Evolutionary conservation across 2,113 vertebrate genomes (phyloP).

Genomic region (Origma solitaria): DNA sequence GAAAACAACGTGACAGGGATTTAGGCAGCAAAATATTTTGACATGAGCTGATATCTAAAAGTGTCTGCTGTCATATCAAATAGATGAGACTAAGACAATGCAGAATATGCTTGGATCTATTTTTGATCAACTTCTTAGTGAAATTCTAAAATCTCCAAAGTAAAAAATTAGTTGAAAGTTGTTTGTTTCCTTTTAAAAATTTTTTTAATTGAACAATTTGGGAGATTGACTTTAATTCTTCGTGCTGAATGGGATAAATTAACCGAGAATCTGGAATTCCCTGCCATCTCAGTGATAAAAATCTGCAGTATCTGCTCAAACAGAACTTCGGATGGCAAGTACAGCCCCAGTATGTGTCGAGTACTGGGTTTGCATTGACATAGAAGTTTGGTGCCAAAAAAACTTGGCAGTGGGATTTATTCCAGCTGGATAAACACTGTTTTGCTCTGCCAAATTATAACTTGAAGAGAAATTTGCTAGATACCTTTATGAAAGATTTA

Average conservation of each 20-base stretch:
- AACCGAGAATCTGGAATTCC: not conserved
- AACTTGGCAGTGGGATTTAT: not conserved
- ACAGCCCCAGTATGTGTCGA: rapidly evolving
- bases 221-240: not conserved
- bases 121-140: not conserved
- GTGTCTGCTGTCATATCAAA: not conserved
- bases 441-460: not conserved
- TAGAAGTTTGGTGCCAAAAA: not conserved
- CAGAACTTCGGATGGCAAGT: not conserved
- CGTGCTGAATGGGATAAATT: not conserved
- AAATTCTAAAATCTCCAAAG: not conserved
- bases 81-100: not conserved
- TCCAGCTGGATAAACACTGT: not conserved
- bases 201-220: not conserved
- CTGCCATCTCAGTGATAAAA: not conserved
- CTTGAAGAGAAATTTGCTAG: not conserved
- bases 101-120: not conserved
- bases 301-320: not conserved
- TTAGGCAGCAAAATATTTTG: not conserved
- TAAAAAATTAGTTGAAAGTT: not conserved
- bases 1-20: not conserved
- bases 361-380: not conserved
- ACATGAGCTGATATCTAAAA: not conserved
- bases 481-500: not conserved
- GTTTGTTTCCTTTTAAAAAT: not conserved